A percentile compares a stretch with the other conserved stretches of the same genome.
Evolutionary conservation across 1,140 invertebrate species (phyloP).

Genomic region (Orussus abietinus): DNA sequence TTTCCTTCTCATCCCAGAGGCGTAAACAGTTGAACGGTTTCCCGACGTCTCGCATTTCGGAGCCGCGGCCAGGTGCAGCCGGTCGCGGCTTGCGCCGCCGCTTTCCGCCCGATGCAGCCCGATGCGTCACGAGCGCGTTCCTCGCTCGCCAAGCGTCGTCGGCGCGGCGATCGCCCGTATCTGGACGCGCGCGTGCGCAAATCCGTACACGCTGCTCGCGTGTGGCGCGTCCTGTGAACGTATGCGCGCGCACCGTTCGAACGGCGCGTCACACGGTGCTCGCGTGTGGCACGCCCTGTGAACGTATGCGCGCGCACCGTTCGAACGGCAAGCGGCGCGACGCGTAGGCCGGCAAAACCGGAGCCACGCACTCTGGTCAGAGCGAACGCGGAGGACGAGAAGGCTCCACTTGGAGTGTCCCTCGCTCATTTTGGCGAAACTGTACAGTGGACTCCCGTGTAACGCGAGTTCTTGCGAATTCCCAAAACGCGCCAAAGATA

Average conservation of each 20-base stretch:
- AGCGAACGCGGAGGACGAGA: not conserved
- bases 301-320: not conserved
- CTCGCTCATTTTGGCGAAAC: no score
- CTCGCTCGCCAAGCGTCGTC: no score
- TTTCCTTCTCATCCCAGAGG: not conserved
- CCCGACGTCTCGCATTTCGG: not conserved
- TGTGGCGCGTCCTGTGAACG: not conserved
- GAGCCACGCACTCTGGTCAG: constrained; percentile 15
- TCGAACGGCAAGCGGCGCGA: not conserved
- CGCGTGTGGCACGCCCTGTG: not conserved
- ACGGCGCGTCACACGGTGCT: not conserved
- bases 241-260: not conserved
- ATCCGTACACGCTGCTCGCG: not conserved
- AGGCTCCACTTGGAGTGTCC: no score
- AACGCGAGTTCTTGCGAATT: no score
- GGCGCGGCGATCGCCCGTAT: no score
- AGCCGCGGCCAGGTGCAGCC: not conserved
- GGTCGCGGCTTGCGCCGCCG: not conserved
- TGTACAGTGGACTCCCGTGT: no score
- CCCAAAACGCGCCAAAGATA: no score
- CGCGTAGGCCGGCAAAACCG: constrained; percentile 4
- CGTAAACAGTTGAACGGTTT: not conserved
- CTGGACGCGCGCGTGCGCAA: no score
- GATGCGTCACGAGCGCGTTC: no score
- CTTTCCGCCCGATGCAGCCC: constrained; percentile 1